These are phyloP conservation scores for Rhodophaea formosa DNA, from an alignment of 2,888 invertebrate species.

Conservation along the genomic window DNA sequence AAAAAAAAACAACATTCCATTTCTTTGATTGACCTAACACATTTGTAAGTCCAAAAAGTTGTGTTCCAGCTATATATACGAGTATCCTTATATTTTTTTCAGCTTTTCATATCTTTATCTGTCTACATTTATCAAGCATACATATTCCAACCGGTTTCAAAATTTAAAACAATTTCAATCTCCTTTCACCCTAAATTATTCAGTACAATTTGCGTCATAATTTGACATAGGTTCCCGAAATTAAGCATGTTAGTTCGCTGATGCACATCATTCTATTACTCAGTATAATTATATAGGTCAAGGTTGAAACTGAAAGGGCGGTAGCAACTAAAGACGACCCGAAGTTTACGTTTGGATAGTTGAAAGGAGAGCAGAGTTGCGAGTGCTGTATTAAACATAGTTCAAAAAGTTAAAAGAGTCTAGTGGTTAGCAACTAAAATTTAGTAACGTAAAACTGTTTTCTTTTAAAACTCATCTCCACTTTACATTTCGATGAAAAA, in stretches of 20 bases:
- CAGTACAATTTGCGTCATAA: background rate
- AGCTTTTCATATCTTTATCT: too few species aligned
- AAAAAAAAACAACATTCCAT: too few species aligned
- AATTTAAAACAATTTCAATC: background rate
- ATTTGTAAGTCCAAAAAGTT: too few species aligned
- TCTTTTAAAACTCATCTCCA: too few species aligned
- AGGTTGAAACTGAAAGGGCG: background rate
- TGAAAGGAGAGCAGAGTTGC: background rate
- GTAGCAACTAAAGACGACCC: constrained; percentile 20
- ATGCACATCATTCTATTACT: background rate
- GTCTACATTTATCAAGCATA: too few species aligned
- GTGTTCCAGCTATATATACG: too few species aligned
- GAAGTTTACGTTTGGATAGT: background rate
- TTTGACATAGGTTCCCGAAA: background rate
- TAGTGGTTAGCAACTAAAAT: too few species aligned
- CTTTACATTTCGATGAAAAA: too few species aligned
- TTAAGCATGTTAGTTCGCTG: background rate
- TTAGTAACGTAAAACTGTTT: too few species aligned
- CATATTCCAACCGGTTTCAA: too few species aligned
- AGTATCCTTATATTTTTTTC: too few species aligned
- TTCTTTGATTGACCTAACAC: too few species aligned
- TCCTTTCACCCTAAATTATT: background rate
- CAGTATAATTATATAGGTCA: constrained; percentile 2
- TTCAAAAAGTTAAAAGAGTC: background rate
- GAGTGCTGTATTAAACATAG: background rate